Base-by-base conservation (phyloP, 2,797 vertebrate genomes). In the Coracias cyanogaster region DNA sequence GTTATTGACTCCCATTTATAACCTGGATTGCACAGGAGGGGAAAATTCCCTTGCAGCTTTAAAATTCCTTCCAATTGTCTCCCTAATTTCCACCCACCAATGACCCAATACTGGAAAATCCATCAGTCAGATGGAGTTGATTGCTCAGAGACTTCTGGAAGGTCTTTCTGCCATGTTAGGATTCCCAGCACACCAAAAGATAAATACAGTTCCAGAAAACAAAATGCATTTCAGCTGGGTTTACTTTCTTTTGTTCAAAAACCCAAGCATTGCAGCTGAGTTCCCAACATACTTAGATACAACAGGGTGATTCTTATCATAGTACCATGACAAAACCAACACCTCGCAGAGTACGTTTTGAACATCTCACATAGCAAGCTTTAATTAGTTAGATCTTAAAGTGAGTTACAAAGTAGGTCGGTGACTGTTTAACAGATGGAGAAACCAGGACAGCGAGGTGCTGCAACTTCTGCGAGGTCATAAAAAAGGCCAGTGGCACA, bases 381-480 rank as follows among this genome's bases (percentile, higher is more conserved):
- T 83, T 88, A 87, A 76, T 88, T 78, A 78, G 91, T 39, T 78
- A 88, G 43, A 72, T 60, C 77, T 88, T 87, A 57, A 82, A 90
- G 43, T 45, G n/a, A 93, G 58, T 62, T 84, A 49, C 64, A 82
- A 95, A 94, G 43, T 84, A 93, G 95, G 88, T 70, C 5, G 2
- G 62, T 54, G 76, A 13, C 39, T 74, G 31, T 81, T 89, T 67
- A 70, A 88, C 91, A 94, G 93, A 95, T 79, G 77, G 70, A 51
- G 43, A 96, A 96, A 93, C 58, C 80, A 90, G 94, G 81, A 51
- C 84, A 78, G 48, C 3, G 13, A 83, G 77, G 87, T 52, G 76
- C 76, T 84, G 66, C 49, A 86, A 8, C 48, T 76, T 79, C 52
- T 58, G 55, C 58, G 83, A 96, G 70, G 86, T 90, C 82, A 64